These are phyloP conservation scores for Hetaerina americana DNA, from an alignment of 1,140 invertebrate species.

Conservation along the genomic window DNA sequence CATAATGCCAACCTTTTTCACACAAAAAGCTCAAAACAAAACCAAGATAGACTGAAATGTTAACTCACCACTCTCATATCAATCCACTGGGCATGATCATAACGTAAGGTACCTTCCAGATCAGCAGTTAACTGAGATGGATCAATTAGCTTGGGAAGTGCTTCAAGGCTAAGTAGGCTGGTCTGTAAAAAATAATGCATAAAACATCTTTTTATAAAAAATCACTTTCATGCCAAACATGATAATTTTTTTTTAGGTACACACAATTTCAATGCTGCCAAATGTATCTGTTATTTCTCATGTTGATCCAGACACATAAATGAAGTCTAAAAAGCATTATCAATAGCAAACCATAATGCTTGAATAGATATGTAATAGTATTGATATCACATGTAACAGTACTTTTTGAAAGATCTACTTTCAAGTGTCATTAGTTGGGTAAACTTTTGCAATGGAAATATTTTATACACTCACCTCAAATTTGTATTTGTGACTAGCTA, in stretches of 20 bases:
- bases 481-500: slow-evolving; percentile 95
- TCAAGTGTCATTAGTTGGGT: no score
- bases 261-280: no score
- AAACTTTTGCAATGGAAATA: background rate
- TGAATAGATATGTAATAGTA: background rate
- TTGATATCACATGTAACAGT: background rate
- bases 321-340: no score
- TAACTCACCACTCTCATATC: slow-evolving; percentile 64
- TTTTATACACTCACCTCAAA: slow-evolving; percentile 66
- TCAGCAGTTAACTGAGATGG: slow-evolving; percentile 81
- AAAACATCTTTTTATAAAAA: no score
- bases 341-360: no score
- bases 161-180: slow-evolving; percentile 89
- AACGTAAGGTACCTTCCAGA: slow-evolving; percentile 83
- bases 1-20: no score
- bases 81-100: slow-evolving; percentile 94
- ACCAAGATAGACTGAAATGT: background rate
- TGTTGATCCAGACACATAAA: no score
- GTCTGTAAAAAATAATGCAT: slow-evolving; percentile 53
- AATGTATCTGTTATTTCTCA: no score
- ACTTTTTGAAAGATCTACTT: no score
- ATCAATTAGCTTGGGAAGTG: slow-evolving; percentile 82
- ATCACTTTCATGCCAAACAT: no score
- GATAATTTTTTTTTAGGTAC: no score
- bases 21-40: background rate